These are phyloP conservation scores for Brienomyrus brachyistius DNA, from an alignment of 2,113 vertebrate genomes.

Conservation along the genomic window DNA sequence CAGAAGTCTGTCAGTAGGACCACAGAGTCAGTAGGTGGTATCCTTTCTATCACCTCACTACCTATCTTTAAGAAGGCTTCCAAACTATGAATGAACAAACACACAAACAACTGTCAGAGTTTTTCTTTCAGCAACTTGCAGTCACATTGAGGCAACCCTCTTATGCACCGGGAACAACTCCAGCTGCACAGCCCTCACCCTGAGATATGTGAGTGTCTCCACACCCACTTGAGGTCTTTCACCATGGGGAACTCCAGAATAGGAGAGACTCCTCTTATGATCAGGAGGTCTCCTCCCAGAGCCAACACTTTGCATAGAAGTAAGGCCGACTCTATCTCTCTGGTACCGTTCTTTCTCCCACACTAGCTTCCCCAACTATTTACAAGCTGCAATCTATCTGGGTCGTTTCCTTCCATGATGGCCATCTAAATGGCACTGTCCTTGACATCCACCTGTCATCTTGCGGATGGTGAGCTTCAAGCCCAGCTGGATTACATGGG, in stretches of 20 bases:
- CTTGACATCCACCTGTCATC: background rate
- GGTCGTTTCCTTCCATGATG: background rate
- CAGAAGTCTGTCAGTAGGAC: background rate
- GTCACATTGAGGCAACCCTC: background rate
- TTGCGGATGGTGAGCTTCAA: background rate
- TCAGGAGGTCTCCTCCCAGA: background rate
- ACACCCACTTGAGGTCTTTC: background rate
- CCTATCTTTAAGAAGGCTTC: background rate
- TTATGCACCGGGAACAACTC: background rate
- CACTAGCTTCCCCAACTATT: background rate
- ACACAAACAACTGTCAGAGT: background rate
- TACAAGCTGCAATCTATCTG: background rate
- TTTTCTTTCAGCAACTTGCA: background rate
- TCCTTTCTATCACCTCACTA: background rate
- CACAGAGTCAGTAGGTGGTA: background rate
- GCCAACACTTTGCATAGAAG: background rate
- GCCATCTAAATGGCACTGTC: background rate
- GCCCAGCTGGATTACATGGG: background rate
- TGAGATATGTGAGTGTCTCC: background rate
- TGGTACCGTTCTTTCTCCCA: background rate
- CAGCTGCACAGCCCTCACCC: background rate
- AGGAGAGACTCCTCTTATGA: background rate
- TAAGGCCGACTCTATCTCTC: background rate
- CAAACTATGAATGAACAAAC: background rate
- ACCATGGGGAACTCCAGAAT: background rate